phyloP scores from a whole-genome alignment of 2,888 invertebrate genomes.

The Autographa pulchrina region DNA sequence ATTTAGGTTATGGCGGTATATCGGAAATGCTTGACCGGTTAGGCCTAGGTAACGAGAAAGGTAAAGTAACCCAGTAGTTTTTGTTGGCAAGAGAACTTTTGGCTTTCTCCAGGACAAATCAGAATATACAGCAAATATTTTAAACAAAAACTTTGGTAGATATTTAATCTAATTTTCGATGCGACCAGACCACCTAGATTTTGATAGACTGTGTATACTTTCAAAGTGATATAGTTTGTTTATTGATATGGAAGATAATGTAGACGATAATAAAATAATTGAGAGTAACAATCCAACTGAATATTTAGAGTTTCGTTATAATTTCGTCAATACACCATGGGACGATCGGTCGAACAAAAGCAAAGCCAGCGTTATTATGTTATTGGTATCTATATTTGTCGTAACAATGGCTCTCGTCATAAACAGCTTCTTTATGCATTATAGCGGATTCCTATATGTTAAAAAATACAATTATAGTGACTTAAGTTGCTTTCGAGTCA shows the following conservation, averaged over 20 bases:
- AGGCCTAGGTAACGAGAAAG: too few species aligned
- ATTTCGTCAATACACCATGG: conserved; percentile 81
- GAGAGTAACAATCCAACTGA: conserved; percentile 63
- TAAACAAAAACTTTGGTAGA: too few species aligned
- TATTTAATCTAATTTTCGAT: not conserved
- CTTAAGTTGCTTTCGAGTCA: conserved; percentile 74
- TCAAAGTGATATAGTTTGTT: not conserved
- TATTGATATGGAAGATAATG: conserved; percentile 48
- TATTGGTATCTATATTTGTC: conserved; percentile 74
- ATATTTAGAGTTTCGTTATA: conserved; percentile 71
- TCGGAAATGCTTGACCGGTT: too few species aligned
- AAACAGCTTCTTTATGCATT: conserved; percentile 76
- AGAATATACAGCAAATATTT: too few species aligned
- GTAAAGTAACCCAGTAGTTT: too few species aligned
- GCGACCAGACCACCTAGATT: conserved; percentile 6
- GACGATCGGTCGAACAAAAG: conserved; percentile 77
- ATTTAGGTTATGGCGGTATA: too few species aligned
- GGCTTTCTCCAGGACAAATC: too few species aligned
- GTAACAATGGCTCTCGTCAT: conserved; percentile 71
- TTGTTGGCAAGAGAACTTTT: too few species aligned
- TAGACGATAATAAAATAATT: conserved; percentile 67
- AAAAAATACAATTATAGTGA: conserved; percentile 53
- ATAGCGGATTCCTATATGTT: conserved; percentile 58
- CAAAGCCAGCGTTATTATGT: conserved; percentile 73
- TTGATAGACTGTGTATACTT: not conserved